A percentile compares a stretch with the other conserved stretches of the same genome.
Conservation (phyloP, 2,113 vertebrate genomes). For the Nanorana parkeri region DNA sequence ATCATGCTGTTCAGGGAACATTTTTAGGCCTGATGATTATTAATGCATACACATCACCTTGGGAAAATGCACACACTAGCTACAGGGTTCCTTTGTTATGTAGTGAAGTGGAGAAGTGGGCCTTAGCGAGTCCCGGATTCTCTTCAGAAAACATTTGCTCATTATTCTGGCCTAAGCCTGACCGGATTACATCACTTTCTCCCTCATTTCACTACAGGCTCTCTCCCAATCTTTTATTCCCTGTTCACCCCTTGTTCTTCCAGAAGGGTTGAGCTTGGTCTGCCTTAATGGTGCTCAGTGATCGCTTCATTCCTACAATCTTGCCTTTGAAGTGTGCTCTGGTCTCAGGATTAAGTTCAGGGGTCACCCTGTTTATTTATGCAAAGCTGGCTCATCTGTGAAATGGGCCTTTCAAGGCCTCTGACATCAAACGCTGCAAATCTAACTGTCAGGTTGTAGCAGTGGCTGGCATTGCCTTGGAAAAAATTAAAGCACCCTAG, state of each 20-base stretch:
- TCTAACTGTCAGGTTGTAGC: conserved; percentile 66
- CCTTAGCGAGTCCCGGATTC: not conserved
- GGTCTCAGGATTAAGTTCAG: conserved; percentile 72
- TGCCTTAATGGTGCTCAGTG: conserved; percentile 70
- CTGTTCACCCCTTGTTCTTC: conserved; percentile 62
- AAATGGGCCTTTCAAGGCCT: conserved; percentile 71
- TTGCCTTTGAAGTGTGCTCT: conserved; percentile 73
- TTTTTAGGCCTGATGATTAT: no score
- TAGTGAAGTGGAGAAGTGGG: not conserved
- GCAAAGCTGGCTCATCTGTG: conserved; percentile 76
- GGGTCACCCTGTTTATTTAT: conserved; percentile 77
- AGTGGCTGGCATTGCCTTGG: conserved; percentile 62
- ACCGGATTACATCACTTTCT: conserved; percentile 71
- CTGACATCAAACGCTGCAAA: conserved; percentile 71
- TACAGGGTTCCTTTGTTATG: not conserved
- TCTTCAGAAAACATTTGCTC: conserved; percentile 59
- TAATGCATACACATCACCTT: not conserved
- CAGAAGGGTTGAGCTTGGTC: conserved; percentile 50
- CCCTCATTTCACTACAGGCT: conserved; percentile 60
- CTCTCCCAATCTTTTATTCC: conserved; percentile 57
- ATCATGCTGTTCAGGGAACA: no score
- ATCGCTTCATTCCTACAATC: conserved; percentile 67
- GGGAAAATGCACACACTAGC: not conserved
- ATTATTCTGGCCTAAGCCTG: conserved; percentile 66
- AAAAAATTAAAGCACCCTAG: conserved; percentile 64